Conservation (phyloP, 2,113 vertebrate genomes). For the Rhinoderma darwinii region DNA sequence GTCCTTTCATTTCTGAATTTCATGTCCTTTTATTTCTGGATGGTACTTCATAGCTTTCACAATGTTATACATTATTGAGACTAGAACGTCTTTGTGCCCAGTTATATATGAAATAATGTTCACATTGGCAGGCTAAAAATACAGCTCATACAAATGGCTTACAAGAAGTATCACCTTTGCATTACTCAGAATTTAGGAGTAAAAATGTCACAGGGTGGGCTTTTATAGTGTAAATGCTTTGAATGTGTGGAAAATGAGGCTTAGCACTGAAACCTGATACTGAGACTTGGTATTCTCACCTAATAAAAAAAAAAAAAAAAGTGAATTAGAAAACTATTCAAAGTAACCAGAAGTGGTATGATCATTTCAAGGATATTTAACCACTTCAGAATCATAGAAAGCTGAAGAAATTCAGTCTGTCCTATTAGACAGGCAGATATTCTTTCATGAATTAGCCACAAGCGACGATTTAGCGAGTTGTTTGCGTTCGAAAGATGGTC, state of each 20-base stretch:
- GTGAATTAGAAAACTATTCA: conserved; percentile 34
- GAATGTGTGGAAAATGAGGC: conserved; percentile 47
- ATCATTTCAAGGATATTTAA: conserved; percentile 44
- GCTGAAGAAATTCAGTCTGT: background rate
- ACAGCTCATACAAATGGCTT: conserved; percentile 47
- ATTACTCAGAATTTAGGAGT: conserved; percentile 42
- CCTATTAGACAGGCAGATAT: no score
- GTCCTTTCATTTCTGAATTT: background rate
- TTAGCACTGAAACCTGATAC: conserved; percentile 50
- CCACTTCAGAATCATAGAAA: conserved; percentile 14
- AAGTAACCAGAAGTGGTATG: conserved; percentile 34
- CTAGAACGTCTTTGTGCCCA: background rate
- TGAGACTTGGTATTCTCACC: conserved; percentile 45
- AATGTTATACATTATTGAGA: conserved; percentile 7
- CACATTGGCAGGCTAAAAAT: conserved; percentile 1
- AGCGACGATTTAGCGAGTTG: no score
- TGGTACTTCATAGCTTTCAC: background rate
- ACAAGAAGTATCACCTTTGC: conserved; percentile 50
- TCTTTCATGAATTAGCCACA: no score
- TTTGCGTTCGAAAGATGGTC: no score
- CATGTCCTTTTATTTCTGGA: background rate
- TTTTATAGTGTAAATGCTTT: conserved; percentile 44
- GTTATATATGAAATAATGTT: conserved; percentile 33
- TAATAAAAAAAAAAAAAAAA: conserved; percentile 56
- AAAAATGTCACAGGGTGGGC: conserved; percentile 52